These are phyloP conservation scores for Drosophila leontia DNA, from an alignment of 1,140 invertebrate genomes.

Conservation along the genomic window DNA sequence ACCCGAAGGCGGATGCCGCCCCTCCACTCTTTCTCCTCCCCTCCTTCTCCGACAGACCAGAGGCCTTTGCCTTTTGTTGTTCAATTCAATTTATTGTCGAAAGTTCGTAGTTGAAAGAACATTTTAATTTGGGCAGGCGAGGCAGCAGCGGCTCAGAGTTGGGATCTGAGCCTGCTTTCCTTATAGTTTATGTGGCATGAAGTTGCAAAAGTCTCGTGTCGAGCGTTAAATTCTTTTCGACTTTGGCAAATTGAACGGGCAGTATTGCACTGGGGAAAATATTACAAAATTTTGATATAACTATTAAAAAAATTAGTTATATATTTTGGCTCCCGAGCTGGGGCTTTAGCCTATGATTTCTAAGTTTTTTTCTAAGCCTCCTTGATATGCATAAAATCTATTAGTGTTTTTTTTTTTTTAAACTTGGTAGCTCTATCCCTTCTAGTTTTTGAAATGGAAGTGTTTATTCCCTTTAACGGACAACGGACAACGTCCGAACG, in stretches of 20 bases:
- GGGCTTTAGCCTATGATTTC: too few relatives aligned
- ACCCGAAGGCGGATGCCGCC: constrained; percentile 21
- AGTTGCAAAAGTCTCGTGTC: constrained; percentile 60
- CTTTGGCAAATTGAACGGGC: constrained; percentile 74
- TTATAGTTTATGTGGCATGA: constrained; percentile 80
- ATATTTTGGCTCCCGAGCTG: too few relatives aligned
- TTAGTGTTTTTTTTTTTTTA: too few relatives aligned
- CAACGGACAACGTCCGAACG: neutral
- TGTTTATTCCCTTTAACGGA: neutral
- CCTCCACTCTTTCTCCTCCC: neutral
- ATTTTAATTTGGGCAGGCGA: constrained; percentile 80
- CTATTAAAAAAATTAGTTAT: too few relatives aligned
- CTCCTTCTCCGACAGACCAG: constrained; percentile 1
- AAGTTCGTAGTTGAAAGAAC: constrained; percentile 85
- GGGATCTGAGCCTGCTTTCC: constrained; percentile 65
- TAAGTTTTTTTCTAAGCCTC: too few relatives aligned
- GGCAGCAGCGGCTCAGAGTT: constrained; percentile 16
- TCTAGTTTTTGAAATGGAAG: neutral
- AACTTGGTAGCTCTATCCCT: neutral
- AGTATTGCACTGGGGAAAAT: constrained; percentile 18
- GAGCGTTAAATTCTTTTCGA: constrained; percentile 69
- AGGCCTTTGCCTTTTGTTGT: constrained; percentile 70
- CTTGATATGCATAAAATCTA: too few relatives aligned
- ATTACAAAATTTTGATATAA: neutral
- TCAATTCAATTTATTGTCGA: constrained; percentile 84